phyloP scores from a whole-genome alignment of 2,888 invertebrate species.

The Xestia ashworthii region DNA sequence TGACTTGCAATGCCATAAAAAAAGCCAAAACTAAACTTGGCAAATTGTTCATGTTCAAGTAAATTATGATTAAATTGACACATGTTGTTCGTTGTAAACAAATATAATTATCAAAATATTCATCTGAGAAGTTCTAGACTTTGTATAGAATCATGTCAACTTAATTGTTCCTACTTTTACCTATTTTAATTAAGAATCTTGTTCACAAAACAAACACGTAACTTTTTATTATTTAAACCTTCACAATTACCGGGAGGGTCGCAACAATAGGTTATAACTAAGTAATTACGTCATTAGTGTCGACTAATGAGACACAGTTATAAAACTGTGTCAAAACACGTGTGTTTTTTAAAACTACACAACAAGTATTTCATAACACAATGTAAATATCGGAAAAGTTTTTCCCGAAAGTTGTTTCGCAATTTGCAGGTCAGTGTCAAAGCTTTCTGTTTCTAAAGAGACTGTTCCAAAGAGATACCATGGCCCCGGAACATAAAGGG shows the following conservation, averaged over 20 bases:
- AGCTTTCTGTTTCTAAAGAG: too few relatives aligned
- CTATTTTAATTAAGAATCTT: background rate
- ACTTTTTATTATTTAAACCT: background rate
- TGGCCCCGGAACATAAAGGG: too few relatives aligned
- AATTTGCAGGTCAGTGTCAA: too few relatives aligned
- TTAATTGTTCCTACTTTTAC: background rate
- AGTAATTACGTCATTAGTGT: background rate
- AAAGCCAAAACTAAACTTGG: too few relatives aligned
- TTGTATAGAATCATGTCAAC: background rate
- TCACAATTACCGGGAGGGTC: background rate
- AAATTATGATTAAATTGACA: background rate
- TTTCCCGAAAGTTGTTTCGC: too few relatives aligned
- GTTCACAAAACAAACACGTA: background rate
- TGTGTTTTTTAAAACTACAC: background rate
- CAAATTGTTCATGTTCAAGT: background rate
- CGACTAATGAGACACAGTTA: background rate
- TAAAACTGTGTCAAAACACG: background rate
- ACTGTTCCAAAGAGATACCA: too few relatives aligned
- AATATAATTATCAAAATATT: background rate
- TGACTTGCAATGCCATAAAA: too few relatives aligned
- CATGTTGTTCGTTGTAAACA: background rate
- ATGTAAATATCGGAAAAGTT: background rate
- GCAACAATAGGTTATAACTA: background rate
- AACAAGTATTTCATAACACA: background rate
- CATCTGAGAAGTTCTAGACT: background rate